Percentiles rank a stretch among this genome's conserved stretches.
phyloP scores from a whole-genome alignment of 1,140 invertebrate genomes.

The Neoseiulus cucumeris region DNA sequence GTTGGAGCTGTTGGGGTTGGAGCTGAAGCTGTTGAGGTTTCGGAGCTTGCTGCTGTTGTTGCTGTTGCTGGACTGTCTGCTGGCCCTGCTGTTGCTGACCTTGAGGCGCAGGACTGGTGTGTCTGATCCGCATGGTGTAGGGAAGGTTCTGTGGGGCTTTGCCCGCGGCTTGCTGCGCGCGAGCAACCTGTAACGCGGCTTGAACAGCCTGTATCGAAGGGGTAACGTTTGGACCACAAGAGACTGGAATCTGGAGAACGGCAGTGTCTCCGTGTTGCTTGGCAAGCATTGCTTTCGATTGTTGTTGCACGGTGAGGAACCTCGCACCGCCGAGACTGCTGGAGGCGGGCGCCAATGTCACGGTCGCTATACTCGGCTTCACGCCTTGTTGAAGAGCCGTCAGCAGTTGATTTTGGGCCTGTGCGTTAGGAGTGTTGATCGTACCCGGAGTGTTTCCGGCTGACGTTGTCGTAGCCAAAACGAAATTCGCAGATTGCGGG shows the following conservation, averaged over 20 bases:
- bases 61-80: constrained; percentile 22
- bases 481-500: neutral
- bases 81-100: constrained; percentile 30
- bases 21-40: constrained; percentile 39
- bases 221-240: constrained; percentile 17
- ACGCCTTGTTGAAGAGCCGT: neutral
- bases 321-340: neutral
- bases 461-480: neutral
- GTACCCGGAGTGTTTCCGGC: neutral
- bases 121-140: constrained; percentile 10
- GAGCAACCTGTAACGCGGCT: constrained; percentile 6
- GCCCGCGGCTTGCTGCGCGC: constrained; percentile 10
- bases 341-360: neutral
- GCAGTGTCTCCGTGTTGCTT: constrained; percentile 7
- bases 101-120: constrained; percentile 34
- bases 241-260: constrained; percentile 3
- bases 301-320: neutral
- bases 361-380: neutral
- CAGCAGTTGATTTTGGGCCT: neutral
- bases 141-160: neutral
- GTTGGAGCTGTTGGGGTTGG: constrained; percentile 43
- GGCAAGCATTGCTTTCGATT: neutral
- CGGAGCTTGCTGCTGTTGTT: constrained; percentile 25
- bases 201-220: constrained; percentile 7
- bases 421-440: neutral